A percentile compares a stretch with the other conserved stretches of the same genome.
These are phyloP conservation scores for Polylopha cassiicola DNA, from an alignment of 2,888 invertebrate species.

Conservation along the genomic window DNA sequence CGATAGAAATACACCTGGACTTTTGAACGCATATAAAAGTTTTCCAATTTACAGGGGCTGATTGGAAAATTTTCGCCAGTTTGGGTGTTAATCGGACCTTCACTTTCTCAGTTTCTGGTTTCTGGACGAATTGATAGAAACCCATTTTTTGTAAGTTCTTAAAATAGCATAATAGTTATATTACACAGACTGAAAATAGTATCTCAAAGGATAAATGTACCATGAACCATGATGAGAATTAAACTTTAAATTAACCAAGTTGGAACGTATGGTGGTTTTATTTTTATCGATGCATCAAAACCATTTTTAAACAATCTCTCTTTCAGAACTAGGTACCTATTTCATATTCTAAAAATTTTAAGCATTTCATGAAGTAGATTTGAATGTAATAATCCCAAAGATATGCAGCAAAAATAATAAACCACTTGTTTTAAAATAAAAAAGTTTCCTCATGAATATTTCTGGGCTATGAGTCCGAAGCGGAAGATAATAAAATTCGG, in stretches of 20 bases:
- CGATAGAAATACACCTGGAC: conserved; percentile 75
- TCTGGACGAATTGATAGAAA: conserved; percentile 52
- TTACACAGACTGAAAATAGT: too few relatives aligned
- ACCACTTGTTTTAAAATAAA: conserved; percentile 41
- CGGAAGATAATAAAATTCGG: conserved; percentile 63
- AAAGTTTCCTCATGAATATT: conserved; percentile 64
- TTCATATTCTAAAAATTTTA: too few relatives aligned
- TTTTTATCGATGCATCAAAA: too few relatives aligned
- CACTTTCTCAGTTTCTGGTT: conserved; percentile 62
- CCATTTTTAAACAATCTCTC: too few relatives aligned
- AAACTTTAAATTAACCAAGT: too few relatives aligned
- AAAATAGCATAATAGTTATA: too few relatives aligned
- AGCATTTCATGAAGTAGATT: too few relatives aligned
- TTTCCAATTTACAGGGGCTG: conserved; percentile 76
- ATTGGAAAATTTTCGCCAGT: conserved; percentile 75
- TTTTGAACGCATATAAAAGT: conserved; percentile 75
- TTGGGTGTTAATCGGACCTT: conserved; percentile 73
- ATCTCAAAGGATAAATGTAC: too few relatives aligned
- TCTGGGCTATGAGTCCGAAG: conserved; percentile 57
- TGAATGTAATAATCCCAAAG: not conserved
- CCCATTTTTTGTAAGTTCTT: not conserved
- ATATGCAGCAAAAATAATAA: conserved; percentile 32
- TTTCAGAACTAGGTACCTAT: too few relatives aligned
- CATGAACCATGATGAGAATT: too few relatives aligned
- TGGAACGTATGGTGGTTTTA: too few relatives aligned